Base-by-base conservation (phyloP, 2,797 vertebrate species). In the Siniperca obscura region DNA sequence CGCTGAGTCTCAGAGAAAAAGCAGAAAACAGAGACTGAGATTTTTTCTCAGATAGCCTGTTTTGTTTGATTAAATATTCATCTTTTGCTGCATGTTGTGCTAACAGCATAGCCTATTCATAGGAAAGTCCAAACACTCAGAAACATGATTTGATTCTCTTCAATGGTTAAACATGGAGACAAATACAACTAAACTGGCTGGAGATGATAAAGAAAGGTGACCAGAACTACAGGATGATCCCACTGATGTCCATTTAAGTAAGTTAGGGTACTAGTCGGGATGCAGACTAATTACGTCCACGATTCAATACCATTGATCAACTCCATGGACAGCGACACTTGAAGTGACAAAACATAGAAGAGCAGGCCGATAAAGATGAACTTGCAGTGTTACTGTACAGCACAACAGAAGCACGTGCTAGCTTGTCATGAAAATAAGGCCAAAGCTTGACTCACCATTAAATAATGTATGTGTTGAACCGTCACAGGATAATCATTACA, bases 371-470 rank as follows among this genome's bases (percentile, higher is more conserved):
- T 9, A 27, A 3, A 12, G 17, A 50, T 4, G n/a, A 36, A 16
- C 2, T 11, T n/a, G 11, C 34, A 22, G 21, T 25, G 16, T n/a
- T 1, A 38, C 3, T 14, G 13, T 38, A 27, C 4, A 46, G 13
- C 7, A 53, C 48, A 36, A 12, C 3, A 61, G 16, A 30, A 19
- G 3, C 52, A 36, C 14, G n/a, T 40, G 7, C 1, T 10, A 3
- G 11, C 40, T 9, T 40, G 40, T 30, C 0, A 0, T 53, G 6
- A 27, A 14, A 50, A 56, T 55, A 42, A 44, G 34, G 42, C 4
- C 5, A 55, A 78, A 56, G 60, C 53, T 46, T 66, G 44, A 78
- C 70, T 83, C 74, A 68, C 40, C 68, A 53, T 30, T 21, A 14
- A 10, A 14, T 38, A 5, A 21, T 5, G 42, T 59, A 12, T 17